Base-by-base conservation (phyloP, 2,797 vertebrate genomes). In the Serranus cabrilla region DNA sequence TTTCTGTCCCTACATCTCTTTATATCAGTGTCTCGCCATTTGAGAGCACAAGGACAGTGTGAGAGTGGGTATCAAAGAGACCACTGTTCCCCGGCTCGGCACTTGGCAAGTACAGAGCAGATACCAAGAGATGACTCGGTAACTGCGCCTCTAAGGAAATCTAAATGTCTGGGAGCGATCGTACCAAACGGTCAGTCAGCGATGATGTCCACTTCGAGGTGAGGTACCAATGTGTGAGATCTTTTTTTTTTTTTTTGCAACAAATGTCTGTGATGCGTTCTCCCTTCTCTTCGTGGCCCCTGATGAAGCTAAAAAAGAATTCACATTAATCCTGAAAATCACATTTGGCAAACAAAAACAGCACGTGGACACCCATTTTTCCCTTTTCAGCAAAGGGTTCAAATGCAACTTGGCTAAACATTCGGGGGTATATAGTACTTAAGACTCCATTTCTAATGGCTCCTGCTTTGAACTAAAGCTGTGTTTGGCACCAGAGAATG, bases 41-140 rank as follows among this genome's bases (percentile, higher is more conserved):
- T 57, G 46, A 75, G 78, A 82, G 79, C 59, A 65, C 46, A 56
- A 82, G 76, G 60, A 73, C 71, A 74, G 71, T 23, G 46, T 11
- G 23, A 46, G 74, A 79, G 55, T 39, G 52, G 6, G 50, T 20
- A 65, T 89, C 73, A 91, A 86, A 86, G 88, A 82, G 79, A 70
- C 45, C 81, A 78, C 77, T 90, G 90, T 91, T 90, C 83, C 71
- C 79, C 54, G 75, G 76, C 83, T 89, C 82, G 89, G 83, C 83
- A 87, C 86, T 86, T 87, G 79, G 84, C 62, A 81, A 84, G 71
- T 65, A 73, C n/a, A 79, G 77, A 57, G 57, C 78, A 71, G 73
- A 75, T 71, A 76, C 76, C 51, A 70, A 77, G 76, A 85, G 68
- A 59, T 12, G 56, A 69, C 74, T 80, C 73, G 12, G 37, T 59